Percentiles rank a stretch among this genome's conserved stretches.
Evolutionary conservation across 2,888 invertebrate species (phyloP).

Genomic region (Tinea semifulvella): DNA sequence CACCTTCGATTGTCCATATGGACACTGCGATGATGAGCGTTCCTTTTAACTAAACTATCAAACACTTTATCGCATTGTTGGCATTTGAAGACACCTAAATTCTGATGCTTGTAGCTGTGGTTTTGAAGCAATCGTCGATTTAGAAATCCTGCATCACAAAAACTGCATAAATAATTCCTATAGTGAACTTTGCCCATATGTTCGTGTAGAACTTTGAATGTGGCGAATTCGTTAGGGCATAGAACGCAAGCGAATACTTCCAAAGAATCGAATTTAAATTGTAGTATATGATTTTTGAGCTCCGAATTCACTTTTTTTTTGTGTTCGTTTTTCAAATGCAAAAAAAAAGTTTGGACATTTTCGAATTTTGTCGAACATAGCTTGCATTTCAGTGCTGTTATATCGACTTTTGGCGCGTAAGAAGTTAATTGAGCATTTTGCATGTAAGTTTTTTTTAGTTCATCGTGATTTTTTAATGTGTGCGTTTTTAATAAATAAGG

Average conservation of each 20-base stretch:
- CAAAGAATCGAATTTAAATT: constrained; percentile 36
- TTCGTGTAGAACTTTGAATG: constrained; percentile 31
- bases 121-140: constrained; percentile 27
- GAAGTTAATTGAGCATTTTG: constrained; percentile 29
- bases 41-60: constrained; percentile 42
- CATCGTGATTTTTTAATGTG: constrained; percentile 12
- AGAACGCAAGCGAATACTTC: constrained; percentile 29
- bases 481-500: constrained; percentile 7
- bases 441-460: constrained; percentile 26
- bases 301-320: constrained; percentile 34
- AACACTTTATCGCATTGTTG: constrained; percentile 48
- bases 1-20: constrained; percentile 34
- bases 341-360: constrained; percentile 32
- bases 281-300: constrained; percentile 45
- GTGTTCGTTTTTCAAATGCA: constrained; percentile 35
- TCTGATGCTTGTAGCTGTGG: constrained; percentile 31
- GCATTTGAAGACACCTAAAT: constrained; percentile 20
- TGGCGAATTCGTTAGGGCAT: constrained; percentile 28
- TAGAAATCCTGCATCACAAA: constrained; percentile 34
- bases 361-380: constrained; percentile 29
- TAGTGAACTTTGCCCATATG: constrained; percentile 35
- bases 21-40: constrained; percentile 45
- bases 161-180: constrained; percentile 32
- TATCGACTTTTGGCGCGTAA: constrained; percentile 40
- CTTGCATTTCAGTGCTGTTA: constrained; percentile 34